phyloP scores from a whole-genome alignment of 1,140 invertebrate species.

The Nasonia giraulti region DNA sequence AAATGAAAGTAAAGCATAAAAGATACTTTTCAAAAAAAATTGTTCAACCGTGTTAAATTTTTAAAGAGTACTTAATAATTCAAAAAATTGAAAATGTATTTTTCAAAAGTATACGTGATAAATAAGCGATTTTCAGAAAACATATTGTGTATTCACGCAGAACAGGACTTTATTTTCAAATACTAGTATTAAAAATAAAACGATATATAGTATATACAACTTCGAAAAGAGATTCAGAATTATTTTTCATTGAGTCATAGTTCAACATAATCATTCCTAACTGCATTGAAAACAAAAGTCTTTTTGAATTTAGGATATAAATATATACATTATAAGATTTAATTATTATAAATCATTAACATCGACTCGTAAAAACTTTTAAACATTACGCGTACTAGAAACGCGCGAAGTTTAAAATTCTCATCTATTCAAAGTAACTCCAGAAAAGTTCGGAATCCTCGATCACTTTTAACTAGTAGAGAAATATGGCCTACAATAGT shows the following conservation, averaged over 20 bases:
- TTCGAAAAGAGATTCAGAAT: not conserved
- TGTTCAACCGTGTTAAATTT: slow-evolving; percentile 13
- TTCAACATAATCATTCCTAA: slow-evolving; percentile 26
- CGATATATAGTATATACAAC: not conserved
- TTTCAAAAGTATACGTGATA: not conserved
- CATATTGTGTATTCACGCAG: not conserved
- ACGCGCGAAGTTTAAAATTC: not conserved
- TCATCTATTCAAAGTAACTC: slow-evolving; percentile 18
- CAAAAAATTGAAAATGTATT: slow-evolving; percentile 17
- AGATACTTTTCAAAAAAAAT: slow-evolving; percentile 34
- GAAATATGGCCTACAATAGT: slow-evolving; percentile 44
- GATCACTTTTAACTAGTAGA: slow-evolving; percentile 32
- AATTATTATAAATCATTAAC: slow-evolving; percentile 9
- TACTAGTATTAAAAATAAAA: slow-evolving; percentile 21
- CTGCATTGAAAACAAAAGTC: not conserved
- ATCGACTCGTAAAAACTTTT: not conserved
- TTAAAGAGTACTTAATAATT: slow-evolving; percentile 29
- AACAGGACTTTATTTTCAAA: slow-evolving; percentile 41
- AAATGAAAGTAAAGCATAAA: slow-evolving; percentile 39
- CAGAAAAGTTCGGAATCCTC: slow-evolving; percentile 11
- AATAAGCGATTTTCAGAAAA: not conserved
- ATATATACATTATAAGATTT: not conserved
- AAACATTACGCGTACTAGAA: not conserved
- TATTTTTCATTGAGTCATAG: slow-evolving; percentile 26
- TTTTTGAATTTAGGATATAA: slow-evolving; percentile 20